These are phyloP conservation scores for Rhinopomastus cyanomelas DNA, from an alignment of 2,113 vertebrate species.

Conservation along the genomic window DNA sequence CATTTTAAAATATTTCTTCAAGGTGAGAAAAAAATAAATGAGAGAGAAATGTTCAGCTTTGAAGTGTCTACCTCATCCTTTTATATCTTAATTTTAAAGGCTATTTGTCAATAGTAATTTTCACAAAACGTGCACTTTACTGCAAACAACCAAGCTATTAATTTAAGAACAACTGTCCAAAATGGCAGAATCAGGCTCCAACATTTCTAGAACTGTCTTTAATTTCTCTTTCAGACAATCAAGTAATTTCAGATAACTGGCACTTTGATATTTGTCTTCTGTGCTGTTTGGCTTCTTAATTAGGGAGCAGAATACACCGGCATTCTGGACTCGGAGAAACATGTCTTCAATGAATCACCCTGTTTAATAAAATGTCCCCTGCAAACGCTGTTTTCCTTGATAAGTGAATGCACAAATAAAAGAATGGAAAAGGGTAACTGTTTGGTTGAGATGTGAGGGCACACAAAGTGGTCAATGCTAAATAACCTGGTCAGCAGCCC, in stretches of 20 bases:
- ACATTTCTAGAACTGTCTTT: background rate
- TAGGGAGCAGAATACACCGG: background rate
- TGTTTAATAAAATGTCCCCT: background rate
- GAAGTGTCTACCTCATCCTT: background rate
- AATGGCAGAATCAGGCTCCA: background rate
- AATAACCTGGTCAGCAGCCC: constrained; percentile 69
- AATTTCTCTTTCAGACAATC: constrained; percentile 16
- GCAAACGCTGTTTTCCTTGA: constrained; percentile 53
- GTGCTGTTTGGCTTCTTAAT: constrained; percentile 7
- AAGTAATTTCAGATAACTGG: constrained; percentile 6
- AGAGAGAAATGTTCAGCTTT: background rate
- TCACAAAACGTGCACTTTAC: background rate
- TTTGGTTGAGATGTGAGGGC: constrained; percentile 47
- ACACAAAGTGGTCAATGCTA: constrained; percentile 48
- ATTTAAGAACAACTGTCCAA: background rate
- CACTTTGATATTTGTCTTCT: constrained; percentile 36
- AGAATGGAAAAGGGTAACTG: constrained; percentile 58
- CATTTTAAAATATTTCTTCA: constrained; percentile 15
- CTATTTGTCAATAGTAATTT: background rate
- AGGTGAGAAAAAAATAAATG: constrained; percentile 3
- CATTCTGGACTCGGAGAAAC: background rate
- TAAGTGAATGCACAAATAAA: constrained; percentile 45
- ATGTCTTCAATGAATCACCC: constrained; percentile 15
- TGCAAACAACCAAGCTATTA: background rate
- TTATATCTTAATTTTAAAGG: background rate